phyloP scores from a whole-genome alignment of 2,797 vertebrate species.

The Enteromius thamalakanensis region DNA sequence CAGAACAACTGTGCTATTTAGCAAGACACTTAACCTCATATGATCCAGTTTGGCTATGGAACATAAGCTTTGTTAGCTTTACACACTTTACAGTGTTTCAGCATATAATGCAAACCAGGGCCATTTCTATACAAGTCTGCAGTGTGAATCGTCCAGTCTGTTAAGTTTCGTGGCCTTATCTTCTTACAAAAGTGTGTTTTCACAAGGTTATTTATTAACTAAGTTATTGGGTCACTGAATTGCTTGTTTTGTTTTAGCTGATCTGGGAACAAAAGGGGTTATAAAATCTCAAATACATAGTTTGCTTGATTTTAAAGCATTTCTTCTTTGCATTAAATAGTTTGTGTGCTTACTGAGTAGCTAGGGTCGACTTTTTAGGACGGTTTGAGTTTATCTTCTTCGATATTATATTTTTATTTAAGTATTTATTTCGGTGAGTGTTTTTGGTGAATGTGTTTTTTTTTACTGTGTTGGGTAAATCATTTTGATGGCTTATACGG shows the following conservation, averaged over 20 bases:
- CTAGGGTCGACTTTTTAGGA: slow-evolving; percentile 39
- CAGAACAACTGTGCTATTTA: slow-evolving; percentile 21
- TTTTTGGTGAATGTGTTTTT: slow-evolving; percentile 60
- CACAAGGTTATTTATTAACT: slow-evolving; percentile 51
- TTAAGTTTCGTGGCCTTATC: slow-evolving; percentile 77
- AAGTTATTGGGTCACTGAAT: slow-evolving; percentile 52
- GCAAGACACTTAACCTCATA: slow-evolving; percentile 38
- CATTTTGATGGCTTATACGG: slow-evolving; percentile 67
- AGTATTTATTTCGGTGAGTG: slow-evolving; percentile 27
- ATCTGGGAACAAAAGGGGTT: slow-evolving; percentile 34
- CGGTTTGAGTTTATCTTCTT: slow-evolving; percentile 41
- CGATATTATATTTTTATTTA: slow-evolving; percentile 29
- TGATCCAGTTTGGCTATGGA: neutral
- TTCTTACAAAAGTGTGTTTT: slow-evolving; percentile 55
- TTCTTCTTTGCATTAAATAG: slow-evolving; percentile 29
- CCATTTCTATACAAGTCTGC: slow-evolving; percentile 31
- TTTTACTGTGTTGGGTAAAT: slow-evolving; percentile 58
- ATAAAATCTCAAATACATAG: slow-evolving; percentile 39
- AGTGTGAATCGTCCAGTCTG: slow-evolving; percentile 62
- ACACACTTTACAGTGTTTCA: slow-evolving; percentile 17
- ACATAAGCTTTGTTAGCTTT: neutral
- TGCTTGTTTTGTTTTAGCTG: slow-evolving; percentile 36
- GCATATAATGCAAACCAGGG: slow-evolving; percentile 41
- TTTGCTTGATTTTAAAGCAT: slow-evolving; percentile 36
- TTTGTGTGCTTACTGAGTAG: slow-evolving; percentile 46